Evolutionary conservation across 2,797 vertebrate species (phyloP).

Genomic region (Lycodopsis pacificus): DNA sequence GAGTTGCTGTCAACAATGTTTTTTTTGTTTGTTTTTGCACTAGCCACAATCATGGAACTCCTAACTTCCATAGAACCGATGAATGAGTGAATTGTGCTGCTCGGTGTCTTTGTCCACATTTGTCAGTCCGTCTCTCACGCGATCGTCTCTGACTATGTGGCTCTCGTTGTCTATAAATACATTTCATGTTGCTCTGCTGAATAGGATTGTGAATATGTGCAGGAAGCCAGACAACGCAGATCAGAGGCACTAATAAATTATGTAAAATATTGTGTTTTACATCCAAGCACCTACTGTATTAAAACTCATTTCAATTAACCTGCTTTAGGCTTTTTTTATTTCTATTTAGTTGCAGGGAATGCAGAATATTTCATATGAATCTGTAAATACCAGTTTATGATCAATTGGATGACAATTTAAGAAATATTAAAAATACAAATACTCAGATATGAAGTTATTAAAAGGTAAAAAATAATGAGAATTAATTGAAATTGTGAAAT

Average conservation of each 20-base stretch:
- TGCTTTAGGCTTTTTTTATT: not conserved
- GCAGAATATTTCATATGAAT: not conserved
- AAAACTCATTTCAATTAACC: conserved; percentile 66
- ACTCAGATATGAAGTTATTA: not conserved
- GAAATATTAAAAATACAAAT: not conserved
- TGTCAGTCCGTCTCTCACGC: conserved; percentile 31
- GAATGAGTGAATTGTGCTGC: conserved; percentile 30
- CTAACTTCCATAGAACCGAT: conserved; percentile 25
- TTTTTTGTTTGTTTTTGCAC: conserved; percentile 58
- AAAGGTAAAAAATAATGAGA: not conserved
- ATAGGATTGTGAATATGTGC: conserved; percentile 59
- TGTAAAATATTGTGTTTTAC: conserved; percentile 67
- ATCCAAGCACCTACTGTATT: conserved; percentile 58
- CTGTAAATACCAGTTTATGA: too few species aligned
- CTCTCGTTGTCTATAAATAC: conserved; percentile 64
- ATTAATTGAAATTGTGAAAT: not conserved
- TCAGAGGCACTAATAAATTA: conserved; percentile 66
- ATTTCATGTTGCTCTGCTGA: conserved; percentile 61
- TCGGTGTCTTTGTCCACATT: conserved; percentile 31
- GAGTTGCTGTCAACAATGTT: conserved; percentile 12
- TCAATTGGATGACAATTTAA: not conserved
- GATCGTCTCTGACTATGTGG: conserved; percentile 35
- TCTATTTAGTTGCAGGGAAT: not conserved
- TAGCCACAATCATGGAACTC: conserved; percentile 54
- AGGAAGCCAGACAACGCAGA: conserved; percentile 48